Evolutionary conservation across 2,797 vertebrate species (phyloP), one percentile per base, ranked within the genome.

Genomic region (Acrocephalus scirpaceus): DNA sequence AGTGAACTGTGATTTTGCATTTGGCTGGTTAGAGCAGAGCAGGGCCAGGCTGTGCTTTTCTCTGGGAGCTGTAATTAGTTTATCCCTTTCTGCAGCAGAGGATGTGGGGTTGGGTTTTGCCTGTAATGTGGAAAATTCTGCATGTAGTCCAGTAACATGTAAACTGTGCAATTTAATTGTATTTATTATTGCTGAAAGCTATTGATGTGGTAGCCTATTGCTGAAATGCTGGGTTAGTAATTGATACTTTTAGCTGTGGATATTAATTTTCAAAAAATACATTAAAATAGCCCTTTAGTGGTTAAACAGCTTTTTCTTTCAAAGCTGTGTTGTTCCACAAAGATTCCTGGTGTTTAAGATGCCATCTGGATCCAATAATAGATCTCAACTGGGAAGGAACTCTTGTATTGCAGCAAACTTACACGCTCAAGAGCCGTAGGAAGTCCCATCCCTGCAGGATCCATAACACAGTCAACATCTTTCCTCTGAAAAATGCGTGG

Each of bases 401-500:
- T 82, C 86, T 84, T 76, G 86, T 57, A 15, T 26, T 85, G 88
- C 83, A 95, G 84, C 83, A 78, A 81, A 27, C 40, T 50, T 62
- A 27, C 47, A 57, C 0, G 2, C 88, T 84, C 38, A 11, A 25
- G 93, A 94, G 90, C 86, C 10, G 0, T 50, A 70, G 88, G 90
- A 94, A 90, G 93, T 91, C 80, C 84, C 86, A 57, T 92, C 88
- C 84, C 92, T 82, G 84, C 94, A 95, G 94, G 94, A 93, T 94
- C 86, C 89, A 2, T 82, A 85, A 76, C 70, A 48, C 60, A 71
- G 74, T 36, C 86, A 91, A 18, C 77, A 71, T 93, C 90, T 93
- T 79, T 64, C 83, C 60, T 74, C 71, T 85, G 86, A 34, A 74
- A 84, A 92, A 74, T 7, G 9, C 34, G 0, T 12, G 42, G 90